Conservation (phyloP, 1,140 invertebrate species). For the Tetragnatha versicolor region DNA sequence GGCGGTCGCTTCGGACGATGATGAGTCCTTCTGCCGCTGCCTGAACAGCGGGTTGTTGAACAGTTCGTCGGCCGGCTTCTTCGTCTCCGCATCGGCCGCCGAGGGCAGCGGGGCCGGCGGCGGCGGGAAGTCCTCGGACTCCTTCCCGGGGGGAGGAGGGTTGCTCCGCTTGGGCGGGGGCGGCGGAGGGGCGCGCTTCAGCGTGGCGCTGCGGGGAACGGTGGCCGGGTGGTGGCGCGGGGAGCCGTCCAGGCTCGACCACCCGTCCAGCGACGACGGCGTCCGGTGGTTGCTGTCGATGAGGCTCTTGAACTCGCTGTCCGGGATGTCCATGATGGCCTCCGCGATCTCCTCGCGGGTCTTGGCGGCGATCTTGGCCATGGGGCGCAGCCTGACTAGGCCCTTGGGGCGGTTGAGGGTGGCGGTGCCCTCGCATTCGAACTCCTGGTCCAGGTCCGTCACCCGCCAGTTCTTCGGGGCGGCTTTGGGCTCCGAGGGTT, state of each 20-base stretch:
- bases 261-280: conserved; percentile 45
- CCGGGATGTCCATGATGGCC: conserved; percentile 52
- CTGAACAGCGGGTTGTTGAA: conserved; percentile 42
- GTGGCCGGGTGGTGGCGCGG: conserved; percentile 46
- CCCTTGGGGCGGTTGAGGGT: conserved; percentile 81
- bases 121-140: conserved; percentile 65
- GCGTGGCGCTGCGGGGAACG: conserved; percentile 61
- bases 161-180: conserved; percentile 39
- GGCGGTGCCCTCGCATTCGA: conserved; percentile 71
- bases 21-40: conserved; percentile 56
- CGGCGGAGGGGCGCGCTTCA: conserved; percentile 44
- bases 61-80: conserved; percentile 35
- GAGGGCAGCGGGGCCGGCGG: conserved; percentile 65
- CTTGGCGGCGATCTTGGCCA: conserved; percentile 75
- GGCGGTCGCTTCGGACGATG: conserved; percentile 85
- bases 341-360: conserved; percentile 53
- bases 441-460: conserved; percentile 38
- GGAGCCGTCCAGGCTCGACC: conserved; percentile 46
- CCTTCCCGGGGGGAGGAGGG: conserved; percentile 58
- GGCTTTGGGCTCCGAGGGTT: conserved; percentile 25
- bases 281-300: conserved; percentile 31
- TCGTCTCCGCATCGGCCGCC: conserved; percentile 4
- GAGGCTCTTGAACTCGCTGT: conserved; percentile 45
- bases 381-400: conserved; percentile 78
- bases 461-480: conserved; percentile 38